A percentile compares a stretch with the other conserved stretches of the same genome.
These are phyloP conservation scores for Odocoileus hemionus DNA, from an alignment of 2,113 vertebrate genomes.

Conservation along the genomic window DNA sequence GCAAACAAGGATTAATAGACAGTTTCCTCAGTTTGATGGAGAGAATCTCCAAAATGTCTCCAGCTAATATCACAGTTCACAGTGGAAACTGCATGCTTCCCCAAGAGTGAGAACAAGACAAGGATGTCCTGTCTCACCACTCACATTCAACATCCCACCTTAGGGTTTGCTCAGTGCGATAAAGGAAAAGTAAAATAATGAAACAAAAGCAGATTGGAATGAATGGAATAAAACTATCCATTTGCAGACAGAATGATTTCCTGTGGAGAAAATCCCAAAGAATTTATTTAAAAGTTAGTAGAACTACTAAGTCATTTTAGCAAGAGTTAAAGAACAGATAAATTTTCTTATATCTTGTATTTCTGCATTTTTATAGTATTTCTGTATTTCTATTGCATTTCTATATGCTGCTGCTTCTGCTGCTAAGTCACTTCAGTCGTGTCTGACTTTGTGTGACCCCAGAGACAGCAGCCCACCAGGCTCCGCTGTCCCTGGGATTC, in stretches of 20 bases:
- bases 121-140: not conserved
- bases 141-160: not conserved
- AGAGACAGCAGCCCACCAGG: not conserved
- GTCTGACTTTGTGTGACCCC: fast-evolving
- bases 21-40: not conserved
- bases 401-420: not conserved
- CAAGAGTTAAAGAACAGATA: not conserved
- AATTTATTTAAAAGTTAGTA: not conserved
- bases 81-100: not conserved
- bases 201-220: not conserved
- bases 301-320: not conserved
- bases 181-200: not conserved
- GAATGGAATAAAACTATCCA: not conserved
- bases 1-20: not conserved
- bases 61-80: not conserved
- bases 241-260: not conserved
- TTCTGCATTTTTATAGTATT: not conserved
- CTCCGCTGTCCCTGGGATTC: fast-evolving
- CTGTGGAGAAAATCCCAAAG: not conserved
- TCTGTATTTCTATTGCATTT: not conserved
- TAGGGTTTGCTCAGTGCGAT: not conserved
- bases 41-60: not conserved
- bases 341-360: not conserved
- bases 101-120: not conserved
- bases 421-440: fast-evolving